Base-by-base conservation (phyloP, 2,888 invertebrate genomes). In the Idaea biselata region DNA sequence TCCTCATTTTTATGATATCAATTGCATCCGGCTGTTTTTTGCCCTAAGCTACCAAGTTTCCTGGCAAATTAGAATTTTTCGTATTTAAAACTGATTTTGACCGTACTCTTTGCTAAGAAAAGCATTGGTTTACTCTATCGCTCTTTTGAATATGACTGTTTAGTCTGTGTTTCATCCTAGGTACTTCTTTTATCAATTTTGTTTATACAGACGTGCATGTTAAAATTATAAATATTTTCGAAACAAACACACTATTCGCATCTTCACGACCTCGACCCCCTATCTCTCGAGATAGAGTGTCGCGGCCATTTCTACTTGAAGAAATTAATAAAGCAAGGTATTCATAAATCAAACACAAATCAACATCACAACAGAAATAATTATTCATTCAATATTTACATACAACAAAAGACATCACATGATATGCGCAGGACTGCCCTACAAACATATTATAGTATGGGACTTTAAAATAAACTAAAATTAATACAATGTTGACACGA, bases 351-450 rank as follows among this genome's bases (percentile, higher is more conserved):
- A 87, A 86, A 86, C 81, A 83, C 81, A 72, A 73, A 82, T 79
- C 58, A 85, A 86, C 84, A 77, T 80, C 86, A 84, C 84, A 84
- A 83, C 79, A 88, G 83, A 84, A 80, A 81, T 82, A 85, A 87
- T 85, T 86, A 87, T 89, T 87, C 83, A 82, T 84, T 81, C 77
- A 84, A 84, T 88, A 89, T 89, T 85, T 87, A 89, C 87, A 88
- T 82, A 81, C 69, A 82, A 83, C 76, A 76, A 71, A 75, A 74
- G 73, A 67, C 64, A 62, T 76, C 73, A 79, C 75, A 76, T 74
- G 74, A 77, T 73, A 78, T 72, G 71, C 70, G 65, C 68, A 62
- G 59, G 54, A 63, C 69, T 70, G 63, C 64, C 64, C 70, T 65
- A 68, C 64, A 67, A 68, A 63, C 44, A 44, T 58, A 61, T 61